These are phyloP conservation scores for Phalacrocorax pelagicus DNA, from an alignment of 2,113 vertebrate species.

Conservation along the genomic window DNA sequence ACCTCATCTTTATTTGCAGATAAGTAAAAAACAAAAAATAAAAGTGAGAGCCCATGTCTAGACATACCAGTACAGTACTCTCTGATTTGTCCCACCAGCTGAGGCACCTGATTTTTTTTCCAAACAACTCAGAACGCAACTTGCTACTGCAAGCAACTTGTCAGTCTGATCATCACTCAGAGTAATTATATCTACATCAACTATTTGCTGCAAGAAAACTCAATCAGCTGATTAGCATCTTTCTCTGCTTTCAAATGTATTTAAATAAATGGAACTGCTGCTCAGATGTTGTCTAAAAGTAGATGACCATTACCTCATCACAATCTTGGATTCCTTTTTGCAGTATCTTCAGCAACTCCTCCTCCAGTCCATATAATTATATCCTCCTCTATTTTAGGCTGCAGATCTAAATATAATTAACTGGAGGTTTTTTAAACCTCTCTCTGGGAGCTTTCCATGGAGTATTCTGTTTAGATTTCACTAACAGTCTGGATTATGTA, in stretches of 20 bases:
- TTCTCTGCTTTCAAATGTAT: slow-evolving; percentile 43
- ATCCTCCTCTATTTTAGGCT: neutral
- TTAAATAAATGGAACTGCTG: neutral
- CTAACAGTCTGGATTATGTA: slow-evolving; percentile 34
- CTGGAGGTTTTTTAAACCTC: neutral
- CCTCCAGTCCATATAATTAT: neutral
- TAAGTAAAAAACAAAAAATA: neutral
- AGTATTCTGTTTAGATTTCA: slow-evolving; percentile 28
- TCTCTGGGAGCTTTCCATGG: neutral
- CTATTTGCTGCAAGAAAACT: neutral
- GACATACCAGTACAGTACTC: neutral
- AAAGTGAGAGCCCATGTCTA: neutral
- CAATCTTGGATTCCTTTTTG: neutral
- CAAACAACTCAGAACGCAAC: neutral
- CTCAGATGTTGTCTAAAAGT: neutral
- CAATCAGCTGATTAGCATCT: slow-evolving; percentile 20
- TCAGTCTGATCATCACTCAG: neutral
- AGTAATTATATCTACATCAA: slow-evolving; percentile 12
- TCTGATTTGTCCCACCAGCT: neutral
- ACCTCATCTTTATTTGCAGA: neutral
- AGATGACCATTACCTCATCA: neutral
- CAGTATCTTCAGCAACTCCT: neutral
- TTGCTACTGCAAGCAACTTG: neutral
- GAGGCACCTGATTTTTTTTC: neutral
- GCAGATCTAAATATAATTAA: slow-evolving; percentile 43